Evolutionary conservation across 2,797 vertebrate genomes (phyloP), one percentile per base, ranked within the genome.

Genomic region (Lemur catta): DNA sequence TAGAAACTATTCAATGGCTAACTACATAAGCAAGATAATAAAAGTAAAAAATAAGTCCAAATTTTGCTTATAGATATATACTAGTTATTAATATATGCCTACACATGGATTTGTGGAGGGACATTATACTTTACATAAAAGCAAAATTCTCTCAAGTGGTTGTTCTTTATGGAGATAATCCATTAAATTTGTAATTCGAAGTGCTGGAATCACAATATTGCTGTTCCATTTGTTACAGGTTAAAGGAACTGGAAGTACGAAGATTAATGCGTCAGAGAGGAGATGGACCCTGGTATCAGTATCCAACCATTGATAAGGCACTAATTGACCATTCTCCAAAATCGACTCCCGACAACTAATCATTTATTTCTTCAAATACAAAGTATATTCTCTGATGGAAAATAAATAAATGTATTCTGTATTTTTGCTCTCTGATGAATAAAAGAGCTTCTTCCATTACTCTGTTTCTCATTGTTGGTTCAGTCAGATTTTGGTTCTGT

Each of bases 281-380:
- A 57, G 99, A 99, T 35, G 99, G 99, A 7, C 99, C 99, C 11
- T 99, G 99, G 99, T 99, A 98, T 97, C 98, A 99, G 0, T 89
- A 97, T 14, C 86, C 98, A 18, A 99, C 99, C 0, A 33, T 98
- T 26, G 98, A 99, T 97, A 99, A 99, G 98, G 98, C 97, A 14
- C 98, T 99, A 1, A 97, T 99, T 67, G 99, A 99, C 97, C 24
- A 99, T 97, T 98, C 98, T 95, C 89, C 92, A 81, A 99, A 99
- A 98, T 79, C 99, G 22, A 79, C 97, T 41, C 99, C 99, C 78
- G 99, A 99, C 98, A 98, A 98, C 93, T 99, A 98, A 99, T 76
- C 17, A n/a, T 28, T 87, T 72, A 28, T 52, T 81, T 88, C 84
- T 78, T 38, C 43, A 69, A 93, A 84, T 95, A 61, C 41, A 87